Evolutionary conservation across 64 coral and sea anemone species (phyloP).

Genomic region (Stylophora pistillata): DNA sequence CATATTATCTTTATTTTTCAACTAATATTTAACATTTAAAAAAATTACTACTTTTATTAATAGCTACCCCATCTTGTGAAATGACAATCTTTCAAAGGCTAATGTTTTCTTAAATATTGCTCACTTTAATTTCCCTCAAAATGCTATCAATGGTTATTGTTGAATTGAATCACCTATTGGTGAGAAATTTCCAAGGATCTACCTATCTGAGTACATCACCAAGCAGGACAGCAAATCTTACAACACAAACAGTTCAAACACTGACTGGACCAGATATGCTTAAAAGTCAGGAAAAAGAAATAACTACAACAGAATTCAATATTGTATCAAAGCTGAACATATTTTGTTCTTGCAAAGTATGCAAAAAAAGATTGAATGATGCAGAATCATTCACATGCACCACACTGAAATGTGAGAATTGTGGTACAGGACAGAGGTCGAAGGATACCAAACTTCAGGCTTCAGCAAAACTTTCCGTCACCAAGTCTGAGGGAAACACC

Average conservation of each 20-base stretch:
- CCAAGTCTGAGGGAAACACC: background rate
- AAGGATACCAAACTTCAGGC: slow-evolving; percentile 31
- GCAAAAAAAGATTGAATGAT: slow-evolving; percentile 50
- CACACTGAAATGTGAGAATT: slow-evolving; percentile 48
- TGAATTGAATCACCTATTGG: too few species aligned
- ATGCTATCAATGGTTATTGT: too few species aligned
- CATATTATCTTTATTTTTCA: too few species aligned
- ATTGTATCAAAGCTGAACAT: slow-evolving; percentile 32
- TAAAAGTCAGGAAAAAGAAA: slow-evolving; percentile 6
- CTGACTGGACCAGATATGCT: slow-evolving; percentile 31
- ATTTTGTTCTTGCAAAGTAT: slow-evolving; percentile 49
- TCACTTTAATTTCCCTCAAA: too few species aligned
- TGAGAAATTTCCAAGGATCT: slow-evolving; percentile 44
- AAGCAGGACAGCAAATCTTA: slow-evolving; percentile 10
- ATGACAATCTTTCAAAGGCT: too few species aligned
- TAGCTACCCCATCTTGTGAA: too few species aligned
- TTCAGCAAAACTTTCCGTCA: slow-evolving; percentile 47
- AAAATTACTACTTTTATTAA: too few species aligned
- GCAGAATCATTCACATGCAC: slow-evolving; percentile 26
- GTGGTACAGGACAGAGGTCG: slow-evolving; percentile 45
- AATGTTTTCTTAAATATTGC: too few species aligned
- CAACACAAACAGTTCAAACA: slow-evolving; percentile 51
- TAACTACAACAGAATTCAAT: slow-evolving; percentile 15
- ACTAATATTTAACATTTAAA: too few species aligned
- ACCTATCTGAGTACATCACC: slow-evolving; percentile 52